Conservation (phyloP, 2,113 vertebrate genomes). For the Megaleporinus macrocephalus region DNA sequence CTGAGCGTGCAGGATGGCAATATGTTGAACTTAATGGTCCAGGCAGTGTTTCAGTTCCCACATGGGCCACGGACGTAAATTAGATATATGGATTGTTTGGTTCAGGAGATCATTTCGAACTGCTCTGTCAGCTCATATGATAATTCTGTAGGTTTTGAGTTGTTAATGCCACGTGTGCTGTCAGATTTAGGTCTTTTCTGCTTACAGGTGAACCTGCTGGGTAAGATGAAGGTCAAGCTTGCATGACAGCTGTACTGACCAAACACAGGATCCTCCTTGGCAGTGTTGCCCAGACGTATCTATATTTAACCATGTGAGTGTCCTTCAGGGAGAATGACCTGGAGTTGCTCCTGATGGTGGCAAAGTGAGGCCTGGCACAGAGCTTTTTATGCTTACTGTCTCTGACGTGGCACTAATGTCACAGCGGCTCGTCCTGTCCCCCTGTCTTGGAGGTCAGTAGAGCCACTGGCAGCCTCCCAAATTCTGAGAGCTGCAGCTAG, state of each 20-base stretch:
- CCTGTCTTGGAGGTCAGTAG: background rate
- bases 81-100: slow-evolving; percentile 5
- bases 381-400: background rate
- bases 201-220: background rate
- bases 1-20: slow-evolving; percentile 12
- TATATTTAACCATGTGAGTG: slow-evolving; percentile 27
- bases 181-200: no score
- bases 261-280: slow-evolving; percentile 4
- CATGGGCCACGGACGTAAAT: slow-evolving; percentile 1
- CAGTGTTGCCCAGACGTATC: background rate
- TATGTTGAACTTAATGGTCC: slow-evolving; percentile 30
- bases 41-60: slow-evolving; percentile 16
- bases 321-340: slow-evolving; percentile 26
- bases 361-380: background rate
- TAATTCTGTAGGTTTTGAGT: background rate
- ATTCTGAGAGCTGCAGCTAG: slow-evolving; percentile 18
- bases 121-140: background rate
- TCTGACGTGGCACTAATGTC: slow-evolving; percentile 27
- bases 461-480: slow-evolving; percentile 24
- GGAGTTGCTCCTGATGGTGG: slow-evolving; percentile 11
- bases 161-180: background rate
- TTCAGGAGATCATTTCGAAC: slow-evolving; percentile 19
- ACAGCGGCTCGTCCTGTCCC: slow-evolving; percentile 8
- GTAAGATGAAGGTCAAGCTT: background rate
- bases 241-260: slow-evolving; percentile 6